These are phyloP conservation scores for Pachypeltis micranthus DNA, from an alignment of 1,140 invertebrate species.

Conservation along the genomic window DNA sequence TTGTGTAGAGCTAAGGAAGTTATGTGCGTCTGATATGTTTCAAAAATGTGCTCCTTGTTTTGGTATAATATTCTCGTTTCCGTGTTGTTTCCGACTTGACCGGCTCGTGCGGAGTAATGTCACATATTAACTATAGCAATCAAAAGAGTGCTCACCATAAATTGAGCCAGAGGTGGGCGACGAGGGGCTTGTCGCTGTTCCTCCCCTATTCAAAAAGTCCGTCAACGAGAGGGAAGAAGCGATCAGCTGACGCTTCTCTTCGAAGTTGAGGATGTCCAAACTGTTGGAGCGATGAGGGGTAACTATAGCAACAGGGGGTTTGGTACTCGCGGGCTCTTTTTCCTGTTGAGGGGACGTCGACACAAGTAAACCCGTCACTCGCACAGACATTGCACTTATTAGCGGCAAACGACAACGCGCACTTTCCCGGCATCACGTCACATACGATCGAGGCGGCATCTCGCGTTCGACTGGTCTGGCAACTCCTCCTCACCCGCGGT, in stretches of 20 bases:
- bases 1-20: too few relatives aligned
- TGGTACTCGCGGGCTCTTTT: constrained; percentile 12
- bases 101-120: too few relatives aligned
- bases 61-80: too few relatives aligned
- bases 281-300: constrained; percentile 65
- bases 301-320: constrained; percentile 35
- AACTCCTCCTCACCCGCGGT: too few relatives aligned
- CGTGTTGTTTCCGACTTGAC: too few relatives aligned
- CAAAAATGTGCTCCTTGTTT: too few relatives aligned
- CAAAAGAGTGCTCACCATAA: constrained; percentile 14
- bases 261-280: constrained; percentile 79
- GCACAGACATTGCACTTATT: constrained; percentile 19
- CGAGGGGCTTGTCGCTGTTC: constrained; percentile 29
- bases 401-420: neutral
- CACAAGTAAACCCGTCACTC: constrained; percentile 21
- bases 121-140: neutral
- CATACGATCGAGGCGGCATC: neutral
- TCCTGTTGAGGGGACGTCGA: constrained; percentile 1
- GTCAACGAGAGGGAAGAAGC: constrained; percentile 73
- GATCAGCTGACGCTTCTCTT: constrained; percentile 77
- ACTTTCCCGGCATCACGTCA: neutral
- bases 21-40: too few relatives aligned
- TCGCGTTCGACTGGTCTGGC: constrained; percentile 1
- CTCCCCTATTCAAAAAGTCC: constrained; percentile 61
- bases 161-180: constrained; percentile 29